A percentile compares a stretch with the other conserved stretches of the same genome.
Conservation (phyloP, 2,888 invertebrate genomes). For the Cistogaster globosa region DNA sequence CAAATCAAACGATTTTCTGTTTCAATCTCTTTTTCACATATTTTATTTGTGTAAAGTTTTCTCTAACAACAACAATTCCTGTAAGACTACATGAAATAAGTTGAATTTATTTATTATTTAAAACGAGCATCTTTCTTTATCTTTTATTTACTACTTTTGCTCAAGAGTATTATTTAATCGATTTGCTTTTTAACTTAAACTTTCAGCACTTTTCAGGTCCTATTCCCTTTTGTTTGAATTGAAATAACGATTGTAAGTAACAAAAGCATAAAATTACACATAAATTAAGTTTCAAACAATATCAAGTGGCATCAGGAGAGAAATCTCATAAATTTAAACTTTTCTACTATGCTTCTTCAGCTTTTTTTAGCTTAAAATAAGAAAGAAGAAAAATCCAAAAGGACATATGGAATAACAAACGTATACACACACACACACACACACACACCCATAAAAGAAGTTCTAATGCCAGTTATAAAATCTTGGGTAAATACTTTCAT, state of each 20-base stretch:
- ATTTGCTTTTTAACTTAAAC: constrained; percentile 58
- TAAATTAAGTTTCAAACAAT: constrained; percentile 70
- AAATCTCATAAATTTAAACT: constrained; percentile 73
- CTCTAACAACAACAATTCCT: not conserved
- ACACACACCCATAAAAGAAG: constrained; percentile 16
- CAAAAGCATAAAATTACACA: constrained; percentile 64
- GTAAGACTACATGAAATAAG: constrained; percentile 15
- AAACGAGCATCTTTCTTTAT: constrained; percentile 24
- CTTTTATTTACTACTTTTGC: constrained; percentile 42
- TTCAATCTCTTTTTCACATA: not conserved
- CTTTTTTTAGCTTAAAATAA: constrained; percentile 14
- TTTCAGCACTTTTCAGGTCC: constrained; percentile 58
- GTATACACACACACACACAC: not conserved
- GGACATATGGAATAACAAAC: constrained; percentile 33
- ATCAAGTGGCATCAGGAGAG: constrained; percentile 73
- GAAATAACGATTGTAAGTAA: constrained; percentile 20
- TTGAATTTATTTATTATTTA: not conserved
- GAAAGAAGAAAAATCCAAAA: constrained; percentile 18
- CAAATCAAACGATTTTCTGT: constrained; percentile 53
- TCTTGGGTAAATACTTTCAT: constrained; percentile 48
- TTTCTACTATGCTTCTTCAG: constrained; percentile 52
- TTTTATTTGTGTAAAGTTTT: not conserved
- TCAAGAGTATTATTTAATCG: constrained; percentile 65
- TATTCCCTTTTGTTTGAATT: constrained; percentile 22
- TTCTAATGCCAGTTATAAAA: constrained; percentile 32